These are phyloP conservation scores for Agrotis segetum DNA, from an alignment of 2,888 invertebrate genomes.

Conservation along the genomic window DNA sequence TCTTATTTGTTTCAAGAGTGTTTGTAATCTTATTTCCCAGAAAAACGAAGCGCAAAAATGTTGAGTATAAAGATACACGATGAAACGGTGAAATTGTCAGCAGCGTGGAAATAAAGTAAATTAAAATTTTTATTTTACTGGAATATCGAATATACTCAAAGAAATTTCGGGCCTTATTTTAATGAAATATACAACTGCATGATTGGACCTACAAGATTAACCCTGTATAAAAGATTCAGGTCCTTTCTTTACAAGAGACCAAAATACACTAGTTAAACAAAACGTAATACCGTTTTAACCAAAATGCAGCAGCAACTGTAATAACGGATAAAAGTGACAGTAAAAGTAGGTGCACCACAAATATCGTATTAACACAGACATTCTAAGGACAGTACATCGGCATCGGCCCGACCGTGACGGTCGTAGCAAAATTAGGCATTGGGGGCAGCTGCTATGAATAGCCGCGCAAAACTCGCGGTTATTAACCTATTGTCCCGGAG, in stretches of 20 bases:
- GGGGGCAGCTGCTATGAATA: constrained; percentile 66
- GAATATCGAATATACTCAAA: too few species aligned
- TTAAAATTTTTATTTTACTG: too few species aligned
- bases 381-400: constrained; percentile 51
- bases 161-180: too few species aligned
- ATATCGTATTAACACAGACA: constrained; percentile 39
- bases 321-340: constrained; percentile 33
- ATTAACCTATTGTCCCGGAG: constrained; percentile 61
- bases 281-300: neutral
- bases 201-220: too few species aligned
- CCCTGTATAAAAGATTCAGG: neutral
- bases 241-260: too few species aligned
- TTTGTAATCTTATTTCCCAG: neutral
- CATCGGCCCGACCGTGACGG: constrained; percentile 49
- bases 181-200: too few species aligned
- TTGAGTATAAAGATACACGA: too few species aligned
- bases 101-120: too few species aligned
- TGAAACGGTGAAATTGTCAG: too few species aligned
- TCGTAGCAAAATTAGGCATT: constrained; percentile 59
- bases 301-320: constrained; percentile 14
- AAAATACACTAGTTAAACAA: too few species aligned
- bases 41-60: neutral
- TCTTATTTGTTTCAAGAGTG: neutral
- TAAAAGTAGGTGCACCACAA: constrained; percentile 59
- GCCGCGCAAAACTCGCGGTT: constrained; percentile 57